Evolutionary conservation across 2,888 invertebrate species (phyloP).

Genomic region (Papilio gigon): DNA sequence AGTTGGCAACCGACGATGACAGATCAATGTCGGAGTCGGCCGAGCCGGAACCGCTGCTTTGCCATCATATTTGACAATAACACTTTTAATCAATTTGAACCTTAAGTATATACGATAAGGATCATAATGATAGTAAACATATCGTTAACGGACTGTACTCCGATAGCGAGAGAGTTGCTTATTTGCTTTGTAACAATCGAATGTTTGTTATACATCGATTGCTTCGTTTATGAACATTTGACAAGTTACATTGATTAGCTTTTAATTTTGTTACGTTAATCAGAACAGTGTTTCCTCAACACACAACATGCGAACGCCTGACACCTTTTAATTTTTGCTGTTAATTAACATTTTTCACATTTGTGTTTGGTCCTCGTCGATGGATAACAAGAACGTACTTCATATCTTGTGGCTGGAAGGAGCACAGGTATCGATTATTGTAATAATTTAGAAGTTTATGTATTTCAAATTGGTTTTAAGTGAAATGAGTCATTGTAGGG

Average conservation of each 20-base stretch:
- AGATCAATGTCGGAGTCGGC: constrained; percentile 68
- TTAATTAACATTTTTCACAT: not conserved
- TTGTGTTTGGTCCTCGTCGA: not conserved
- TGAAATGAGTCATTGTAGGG: constrained; percentile 41
- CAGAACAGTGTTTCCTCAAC: not conserved
- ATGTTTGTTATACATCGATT: constrained; percentile 51
- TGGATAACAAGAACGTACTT: constrained; percentile 26
- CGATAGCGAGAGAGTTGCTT: constrained; percentile 47
- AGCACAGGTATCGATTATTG: constrained; percentile 15
- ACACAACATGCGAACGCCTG: not conserved
- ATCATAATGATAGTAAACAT: constrained; percentile 37
- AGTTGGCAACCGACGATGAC: constrained; percentile 51
- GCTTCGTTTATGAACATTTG: constrained; percentile 18
- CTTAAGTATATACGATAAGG: constrained; percentile 37
- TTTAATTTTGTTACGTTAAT: not conserved
- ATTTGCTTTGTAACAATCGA: constrained; percentile 32
- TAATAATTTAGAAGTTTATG: not conserved
- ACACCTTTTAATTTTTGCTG: not conserved
- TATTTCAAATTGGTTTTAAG: not conserved
- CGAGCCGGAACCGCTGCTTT: constrained; percentile 64
- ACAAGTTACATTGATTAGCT: not conserved
- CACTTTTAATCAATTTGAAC: not conserved
- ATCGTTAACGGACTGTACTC: constrained; percentile 47
- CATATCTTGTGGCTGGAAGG: not conserved
- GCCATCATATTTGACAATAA: constrained; percentile 42